Evolutionary conservation across 2,888 invertebrate species (phyloP), one percentile per base, ranked within the genome.

Genomic region (Parascotia fuliginaria): DNA sequence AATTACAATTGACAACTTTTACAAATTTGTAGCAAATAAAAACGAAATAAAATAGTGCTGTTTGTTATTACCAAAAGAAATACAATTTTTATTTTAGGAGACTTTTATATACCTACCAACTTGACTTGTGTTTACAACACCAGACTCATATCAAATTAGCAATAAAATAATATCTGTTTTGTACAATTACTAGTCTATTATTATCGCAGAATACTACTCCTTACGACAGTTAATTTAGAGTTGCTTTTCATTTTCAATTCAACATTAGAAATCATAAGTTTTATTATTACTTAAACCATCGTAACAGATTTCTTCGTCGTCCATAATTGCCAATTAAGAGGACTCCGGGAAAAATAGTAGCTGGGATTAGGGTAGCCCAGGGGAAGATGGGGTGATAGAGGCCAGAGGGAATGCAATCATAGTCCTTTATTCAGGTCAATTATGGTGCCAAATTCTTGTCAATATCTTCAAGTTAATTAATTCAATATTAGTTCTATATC

Each of bases 401-500:
- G 12, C n/a, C 11, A 6, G 14, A 15, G 15, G n/a, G 15, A 3
- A 24, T 24, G 1, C 22, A 22, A 22, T 13, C 22, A 9, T 28
- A 39, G 28, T 28, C 39, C 38, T n/a, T 15, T 28, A 5, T 15
- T 28, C n/a, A 6, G 9, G 14, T 28, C 28, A 28, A 39, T 39
- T 39, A 39, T 28, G 14, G 38, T 4, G 1, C 15, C n/a, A 14
- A 28, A 39, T 6, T 38, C 13, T 39, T 39, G 15, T 28, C 15
- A 39, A 39, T 39, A 39, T 27, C 39, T 6, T 6, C 3, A 5
- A n/a, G 7, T 39, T 39, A 28, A 39, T 28, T 39, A 28, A 37
- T 13, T n/a, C 15, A 3, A 15, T 15, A 39, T 39, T 39, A 39
- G 38, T 38, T 39, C 16, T 28, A 6, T 3, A 24, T 9, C n/a